Evolutionary conservation across 2,888 invertebrate genomes (phyloP).

Genomic region (Strigamia transsilvanica): DNA sequence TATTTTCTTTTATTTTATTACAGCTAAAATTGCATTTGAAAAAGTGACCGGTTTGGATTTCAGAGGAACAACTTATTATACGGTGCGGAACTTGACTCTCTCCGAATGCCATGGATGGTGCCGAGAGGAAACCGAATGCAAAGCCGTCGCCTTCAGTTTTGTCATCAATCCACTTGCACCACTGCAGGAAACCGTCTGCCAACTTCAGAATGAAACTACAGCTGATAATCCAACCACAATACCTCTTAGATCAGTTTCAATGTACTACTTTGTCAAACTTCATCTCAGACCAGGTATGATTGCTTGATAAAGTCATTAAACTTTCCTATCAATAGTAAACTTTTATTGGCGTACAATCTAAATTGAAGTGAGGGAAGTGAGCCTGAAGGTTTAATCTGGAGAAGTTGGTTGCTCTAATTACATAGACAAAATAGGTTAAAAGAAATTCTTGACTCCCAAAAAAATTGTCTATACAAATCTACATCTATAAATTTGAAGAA

Average conservation of each 20-base stretch:
- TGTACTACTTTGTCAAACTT: conserved; percentile 94
- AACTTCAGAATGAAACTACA: conserved; percentile 90
- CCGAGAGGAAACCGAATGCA: conserved; percentile 88
- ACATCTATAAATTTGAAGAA: no score
- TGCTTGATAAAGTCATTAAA: background rate
- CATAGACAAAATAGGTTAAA: no score
- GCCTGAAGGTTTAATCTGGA: no score
- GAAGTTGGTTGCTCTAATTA: no score
- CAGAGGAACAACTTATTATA: conserved; percentile 89
- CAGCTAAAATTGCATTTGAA: conserved; percentile 88
- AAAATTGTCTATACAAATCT: no score
- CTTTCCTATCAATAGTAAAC: no score
- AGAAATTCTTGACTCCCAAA: no score
- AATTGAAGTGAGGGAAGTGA: background rate
- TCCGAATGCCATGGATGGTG: conserved; percentile 97
- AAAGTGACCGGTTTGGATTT: conserved; percentile 93
- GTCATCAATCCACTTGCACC: conserved; percentile 91
- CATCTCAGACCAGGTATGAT: conserved; percentile 77
- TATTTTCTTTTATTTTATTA: background rate
- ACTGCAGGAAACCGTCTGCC: conserved; percentile 88
- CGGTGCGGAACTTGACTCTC: conserved; percentile 86
- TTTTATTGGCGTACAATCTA: background rate
- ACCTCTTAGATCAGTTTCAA: conserved; percentile 83
- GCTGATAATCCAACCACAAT: conserved; percentile 87
- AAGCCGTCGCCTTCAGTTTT: conserved; percentile 92